Evolutionary conservation across 1,140 invertebrate genomes (phyloP), one percentile per base, ranked within the genome.

Genomic region (Phymastichus coffea): DNA sequence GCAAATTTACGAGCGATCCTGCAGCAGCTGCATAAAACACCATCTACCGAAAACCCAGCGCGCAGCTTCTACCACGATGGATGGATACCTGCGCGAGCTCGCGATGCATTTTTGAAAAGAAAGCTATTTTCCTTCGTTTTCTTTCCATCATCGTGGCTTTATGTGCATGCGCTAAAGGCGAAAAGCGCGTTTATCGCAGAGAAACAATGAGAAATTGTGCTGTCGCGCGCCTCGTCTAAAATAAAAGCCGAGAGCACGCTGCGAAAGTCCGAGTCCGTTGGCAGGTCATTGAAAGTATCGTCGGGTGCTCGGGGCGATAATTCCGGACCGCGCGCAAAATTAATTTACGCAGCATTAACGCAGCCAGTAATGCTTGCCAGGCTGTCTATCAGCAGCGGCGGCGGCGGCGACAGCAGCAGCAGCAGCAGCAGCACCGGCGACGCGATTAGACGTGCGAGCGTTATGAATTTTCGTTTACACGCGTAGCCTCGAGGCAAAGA

Each of bases 381-480:
- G 4, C 52, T 55, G 40, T 55, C 35, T 55, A 55, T 55, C 41
- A 41, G 51, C 38, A n/a, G 14, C 38, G 6, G 17, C 26, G 53
- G 8, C n/a, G n/a, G n/a, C n/a, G n/a, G n/a, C n/a, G n/a, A n/a
- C n/a, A n/a, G n/a, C n/a, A n/a, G n/a, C n/a, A n/a, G n/a, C n/a
- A n/a, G n/a, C n/a, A n/a, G n/a, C n/a, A n/a, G n/a, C n/a, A n/a
- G 51, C 25, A 2, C 46, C 46, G 26, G 28, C 14, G 28, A 7
- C 7, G 41, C 20, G n/a, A n/a, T n/a, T n/a, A n/a, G n/a, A n/a
- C n/a, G n/a, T n/a, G n/a, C n/a, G n/a, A n/a, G n/a, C 33, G 33
- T 57, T 48, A 57, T 57, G 47, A 47, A 57, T 57, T 57, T 57
- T 48, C 54, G 38, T 57, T 48, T 57, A 28, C 44, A 56, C n/a